These are phyloP conservation scores for Hedya salicella DNA, from an alignment of 2,888 invertebrate genomes.

Conservation along the genomic window DNA sequence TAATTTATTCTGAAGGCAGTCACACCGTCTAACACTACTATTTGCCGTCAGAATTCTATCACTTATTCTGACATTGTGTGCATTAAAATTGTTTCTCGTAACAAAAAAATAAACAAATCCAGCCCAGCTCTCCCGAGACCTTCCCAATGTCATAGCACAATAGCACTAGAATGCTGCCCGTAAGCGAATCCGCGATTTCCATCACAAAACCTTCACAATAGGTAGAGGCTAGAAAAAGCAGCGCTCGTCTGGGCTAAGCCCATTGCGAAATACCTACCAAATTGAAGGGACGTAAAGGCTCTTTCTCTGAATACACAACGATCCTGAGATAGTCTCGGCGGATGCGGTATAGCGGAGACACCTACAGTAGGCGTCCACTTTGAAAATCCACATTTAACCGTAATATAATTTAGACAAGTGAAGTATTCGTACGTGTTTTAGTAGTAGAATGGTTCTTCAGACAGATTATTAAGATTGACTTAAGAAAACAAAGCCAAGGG, in stretches of 20 bases:
- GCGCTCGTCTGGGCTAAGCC: neutral
- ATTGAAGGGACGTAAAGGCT: slow-evolving; percentile 1
- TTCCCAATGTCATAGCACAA: slow-evolving; percentile 1
- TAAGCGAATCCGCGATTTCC: slow-evolving; percentile 15
- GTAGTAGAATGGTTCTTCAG: too few species aligned
- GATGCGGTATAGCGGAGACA: neutral
- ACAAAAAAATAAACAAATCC: neutral
- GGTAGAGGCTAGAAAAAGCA: neutral
- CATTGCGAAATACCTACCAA: slow-evolving; percentile 7
- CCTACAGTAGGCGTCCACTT: slow-evolving; percentile 2
- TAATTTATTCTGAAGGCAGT: too few species aligned
- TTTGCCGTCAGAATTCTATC: too few species aligned
- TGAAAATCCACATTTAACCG: too few species aligned
- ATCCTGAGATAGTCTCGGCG: slow-evolving; percentile 12
- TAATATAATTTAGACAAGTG: too few species aligned
- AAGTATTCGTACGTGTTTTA: too few species aligned
- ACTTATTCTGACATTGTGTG: too few species aligned
- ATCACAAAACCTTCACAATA: slow-evolving; percentile 13
- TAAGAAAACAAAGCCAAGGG: too few species aligned
- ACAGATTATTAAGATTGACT: too few species aligned
- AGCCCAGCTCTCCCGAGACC: neutral
- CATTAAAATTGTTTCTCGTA: neutral
- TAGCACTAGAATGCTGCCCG: slow-evolving; percentile 2
- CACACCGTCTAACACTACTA: too few species aligned
- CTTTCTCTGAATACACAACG: slow-evolving; percentile 19